These are phyloP conservation scores for Fragum fragum DNA, from an alignment of 2,888 invertebrate genomes.

Conservation along the genomic window DNA sequence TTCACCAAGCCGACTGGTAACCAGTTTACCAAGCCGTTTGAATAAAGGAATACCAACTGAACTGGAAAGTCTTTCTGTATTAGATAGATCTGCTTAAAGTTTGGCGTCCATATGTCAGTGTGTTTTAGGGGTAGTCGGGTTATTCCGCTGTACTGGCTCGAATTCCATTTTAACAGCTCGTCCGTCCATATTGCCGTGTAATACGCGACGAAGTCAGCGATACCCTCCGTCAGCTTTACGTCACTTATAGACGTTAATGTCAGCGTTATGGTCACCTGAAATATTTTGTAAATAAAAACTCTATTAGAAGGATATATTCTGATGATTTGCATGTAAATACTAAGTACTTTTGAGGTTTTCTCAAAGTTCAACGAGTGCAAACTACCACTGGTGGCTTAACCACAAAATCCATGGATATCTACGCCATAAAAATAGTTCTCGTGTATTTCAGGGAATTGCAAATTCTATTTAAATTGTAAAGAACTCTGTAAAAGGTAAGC, in stretches of 20 bases:
- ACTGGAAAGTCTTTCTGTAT: not conserved
- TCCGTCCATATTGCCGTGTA: not conserved
- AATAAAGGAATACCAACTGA: not conserved
- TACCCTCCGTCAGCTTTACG: not conserved
- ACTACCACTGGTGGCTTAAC: no score
- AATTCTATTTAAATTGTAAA: no score
- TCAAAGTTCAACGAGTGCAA: no score
- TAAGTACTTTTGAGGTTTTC: no score
- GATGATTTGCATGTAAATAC: no score
- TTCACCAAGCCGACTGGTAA: not conserved
- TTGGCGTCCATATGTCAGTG: conserved; percentile 11
- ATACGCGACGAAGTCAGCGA: not conserved
- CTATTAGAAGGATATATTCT: no score
- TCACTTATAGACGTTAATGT: conserved; percentile 7
- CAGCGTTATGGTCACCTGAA: not conserved
- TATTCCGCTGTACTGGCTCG: not conserved
- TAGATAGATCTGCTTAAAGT: conserved; percentile 3
- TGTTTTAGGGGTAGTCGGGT: not conserved
- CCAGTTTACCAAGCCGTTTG: not conserved
- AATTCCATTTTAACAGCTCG: conserved; percentile 10
- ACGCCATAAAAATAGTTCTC: no score
- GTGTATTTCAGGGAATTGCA: no score
- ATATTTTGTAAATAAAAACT: no score
- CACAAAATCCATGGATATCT: no score
- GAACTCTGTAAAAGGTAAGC: no score